Evolutionary conservation across 2,888 invertebrate species (phyloP).

Genomic region (Melanargia galathea): DNA sequence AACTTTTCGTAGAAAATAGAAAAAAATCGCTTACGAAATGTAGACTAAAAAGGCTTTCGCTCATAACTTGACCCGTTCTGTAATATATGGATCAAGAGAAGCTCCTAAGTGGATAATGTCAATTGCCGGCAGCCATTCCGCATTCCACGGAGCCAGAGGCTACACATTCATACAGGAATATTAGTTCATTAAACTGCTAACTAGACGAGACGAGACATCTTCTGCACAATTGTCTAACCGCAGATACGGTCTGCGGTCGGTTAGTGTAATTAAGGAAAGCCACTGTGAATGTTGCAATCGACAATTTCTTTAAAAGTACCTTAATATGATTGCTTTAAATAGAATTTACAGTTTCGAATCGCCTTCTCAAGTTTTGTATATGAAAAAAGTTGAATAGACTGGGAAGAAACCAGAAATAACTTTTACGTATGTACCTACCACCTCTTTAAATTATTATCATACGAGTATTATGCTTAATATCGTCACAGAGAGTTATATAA

Average conservation of each 20-base stretch:
- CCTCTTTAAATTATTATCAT: neutral
- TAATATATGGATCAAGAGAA: constrained; percentile 59
- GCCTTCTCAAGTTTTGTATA: too few relatives aligned
- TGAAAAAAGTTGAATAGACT: neutral
- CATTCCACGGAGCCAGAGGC: constrained; percentile 64
- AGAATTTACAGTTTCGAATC: too few relatives aligned
- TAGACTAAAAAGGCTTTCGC: constrained; percentile 6
- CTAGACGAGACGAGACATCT: constrained; percentile 22
- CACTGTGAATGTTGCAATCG: neutral
- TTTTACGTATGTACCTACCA: neutral
- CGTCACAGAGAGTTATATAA: neutral
- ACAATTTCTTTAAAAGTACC: neutral
- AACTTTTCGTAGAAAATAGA: neutral
- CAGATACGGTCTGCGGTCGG: constrained; percentile 14
- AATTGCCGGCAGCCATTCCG: constrained; percentile 74
- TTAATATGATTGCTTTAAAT: too few relatives aligned
- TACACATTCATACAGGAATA: constrained; percentile 68
- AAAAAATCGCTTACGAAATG: neutral
- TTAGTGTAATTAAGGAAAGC: constrained; percentile 8
- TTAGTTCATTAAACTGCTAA: constrained; percentile 50
- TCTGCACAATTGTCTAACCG: constrained; percentile 21
- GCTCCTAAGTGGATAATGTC: constrained; percentile 78
- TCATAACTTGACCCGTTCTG: constrained; percentile 47
- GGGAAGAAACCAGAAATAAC: neutral
- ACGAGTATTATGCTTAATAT: neutral